Percentiles rank a stretch among this genome's conserved stretches.
These are phyloP conservation scores for Hesperophylax magnus DNA, from an alignment of 1,140 invertebrate species.

Conservation along the genomic window DNA sequence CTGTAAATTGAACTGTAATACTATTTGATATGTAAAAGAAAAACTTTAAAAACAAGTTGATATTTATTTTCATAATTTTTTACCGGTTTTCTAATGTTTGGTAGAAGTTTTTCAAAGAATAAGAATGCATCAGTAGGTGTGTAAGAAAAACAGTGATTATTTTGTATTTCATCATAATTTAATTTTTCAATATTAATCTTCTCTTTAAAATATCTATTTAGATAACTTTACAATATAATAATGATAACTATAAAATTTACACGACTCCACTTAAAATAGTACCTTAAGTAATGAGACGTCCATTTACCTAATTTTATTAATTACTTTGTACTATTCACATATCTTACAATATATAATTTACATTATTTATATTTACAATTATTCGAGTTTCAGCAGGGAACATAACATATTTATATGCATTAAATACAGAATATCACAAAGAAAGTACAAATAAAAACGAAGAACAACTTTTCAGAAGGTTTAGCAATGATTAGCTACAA, in stretches of 20 bases:
- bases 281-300: conserved; percentile 24
- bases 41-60: no score
- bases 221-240: conserved; percentile 39
- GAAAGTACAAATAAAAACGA: no score
- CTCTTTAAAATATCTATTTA: conserved; percentile 35
- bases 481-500: no score
- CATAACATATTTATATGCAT: no score
- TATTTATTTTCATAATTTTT: no score
- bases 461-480: no score
- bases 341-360: conserved; percentile 15
- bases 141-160: neutral
- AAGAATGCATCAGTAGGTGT: no score
- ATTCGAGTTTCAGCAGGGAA: neutral
- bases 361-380: neutral
- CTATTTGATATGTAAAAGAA: no score
- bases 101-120: no score
- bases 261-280: conserved; percentile 36
- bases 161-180: conserved; percentile 38
- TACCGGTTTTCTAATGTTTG: no score
- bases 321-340: conserved; percentile 27
- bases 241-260: conserved; percentile 23
- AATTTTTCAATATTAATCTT: conserved; percentile 25
- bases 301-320: conserved; percentile 21
- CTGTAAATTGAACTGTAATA: no score
- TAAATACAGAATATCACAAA: no score